Percentiles rank a stretch among this genome's conserved stretches.
phyloP scores from a whole-genome alignment of 1,140 invertebrate species.

The Chironomus striatipennis region DNA sequence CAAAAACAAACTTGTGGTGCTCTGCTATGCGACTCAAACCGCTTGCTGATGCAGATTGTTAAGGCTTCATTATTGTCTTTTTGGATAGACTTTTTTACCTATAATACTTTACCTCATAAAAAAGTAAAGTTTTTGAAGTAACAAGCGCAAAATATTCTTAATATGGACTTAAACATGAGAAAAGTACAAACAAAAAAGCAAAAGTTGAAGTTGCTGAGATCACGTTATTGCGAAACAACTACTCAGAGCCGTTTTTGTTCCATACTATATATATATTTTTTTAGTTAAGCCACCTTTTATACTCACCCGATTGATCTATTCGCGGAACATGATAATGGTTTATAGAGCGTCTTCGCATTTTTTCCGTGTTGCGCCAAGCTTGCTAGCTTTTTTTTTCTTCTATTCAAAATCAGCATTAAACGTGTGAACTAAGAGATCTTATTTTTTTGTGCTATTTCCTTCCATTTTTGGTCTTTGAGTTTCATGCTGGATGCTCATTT shows the following conservation, averaged over 20 bases:
- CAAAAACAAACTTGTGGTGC: not conserved
- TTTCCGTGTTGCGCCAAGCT: not conserved
- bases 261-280: too few relatives aligned
- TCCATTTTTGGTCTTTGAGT: not conserved
- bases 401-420: not conserved
- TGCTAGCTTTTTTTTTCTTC: too few relatives aligned
- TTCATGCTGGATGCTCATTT: too few relatives aligned
- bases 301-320: not conserved
- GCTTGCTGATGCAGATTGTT: not conserved
- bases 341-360: not conserved
- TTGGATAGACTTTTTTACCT: not conserved
- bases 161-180: conserved; percentile 1
- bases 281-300: not conserved
- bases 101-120: not conserved
- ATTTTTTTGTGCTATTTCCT: not conserved
- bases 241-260: not conserved
- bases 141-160: conserved; percentile 13
- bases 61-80: not conserved
- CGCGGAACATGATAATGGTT: not conserved
- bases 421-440: not conserved
- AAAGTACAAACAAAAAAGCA: not conserved
- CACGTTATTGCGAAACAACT: conserved; percentile 5
- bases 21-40: not conserved
- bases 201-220: not conserved
- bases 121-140: not conserved